Base-by-base conservation (phyloP, 2,113 vertebrate species). In the Sinosuthora webbiana region DNA sequence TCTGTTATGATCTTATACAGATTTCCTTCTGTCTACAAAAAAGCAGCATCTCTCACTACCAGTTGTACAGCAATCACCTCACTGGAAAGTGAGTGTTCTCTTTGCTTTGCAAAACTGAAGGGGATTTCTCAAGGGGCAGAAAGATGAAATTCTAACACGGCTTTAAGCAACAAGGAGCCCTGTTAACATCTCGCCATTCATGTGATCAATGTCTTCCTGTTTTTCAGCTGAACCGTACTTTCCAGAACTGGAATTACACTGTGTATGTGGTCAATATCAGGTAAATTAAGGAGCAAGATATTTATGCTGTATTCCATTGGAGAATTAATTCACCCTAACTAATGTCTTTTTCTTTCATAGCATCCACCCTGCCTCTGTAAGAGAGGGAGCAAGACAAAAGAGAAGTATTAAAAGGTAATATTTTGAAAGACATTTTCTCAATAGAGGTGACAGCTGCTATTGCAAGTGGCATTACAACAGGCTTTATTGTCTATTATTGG, bases 191-290 rank as follows among this genome's bases (percentile, higher is more conserved):
- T 82, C 6, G 1, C 19, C n/a, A 39, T 90, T 82, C 44, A n/a
- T 70, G 24, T 92, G 35, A 87, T 92, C 85, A 69, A 91, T 89
- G 63, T 94, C 79, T 95, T 97, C 93, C 57, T 98, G 80, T 98
- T 97, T 98, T 98, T 50, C 98, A 99, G 99, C 98, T 99, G 52
- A 99, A 99, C 90, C 96, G 98, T 60, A 99, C 98, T 18, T 99
- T 99, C 87, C 97, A 98, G 81, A 98, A 98, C 97, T 99, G 99
- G 99, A 99, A 97, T 92, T 98, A 98, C 33, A 97, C 96, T 1
- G 98, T 99, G 35, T 98, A 97, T 85, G 97, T 99, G 25, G 96
- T 98, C 76, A 97, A 98, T 91, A 94, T 99, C 97, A 99, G 99
- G 99, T 99, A 98, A 98, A 94, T 95, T 60, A 82, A 87, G 33